phyloP scores from a whole-genome alignment of 1,140 invertebrate species.

The Pteromalus puparum region DNA sequence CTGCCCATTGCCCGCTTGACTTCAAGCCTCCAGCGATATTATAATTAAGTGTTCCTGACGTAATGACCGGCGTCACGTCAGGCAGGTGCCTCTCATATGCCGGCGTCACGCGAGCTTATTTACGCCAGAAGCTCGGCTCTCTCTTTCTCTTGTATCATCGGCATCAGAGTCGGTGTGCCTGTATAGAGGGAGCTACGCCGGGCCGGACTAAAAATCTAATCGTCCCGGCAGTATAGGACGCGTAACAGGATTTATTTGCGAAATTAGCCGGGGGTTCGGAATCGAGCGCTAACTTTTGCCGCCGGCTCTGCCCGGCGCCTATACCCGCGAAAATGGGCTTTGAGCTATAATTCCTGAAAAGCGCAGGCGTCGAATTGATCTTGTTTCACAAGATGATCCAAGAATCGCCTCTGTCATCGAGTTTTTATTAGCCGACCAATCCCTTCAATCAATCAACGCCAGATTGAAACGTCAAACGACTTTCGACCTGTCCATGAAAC shows the following conservation, averaged over 20 bases:
- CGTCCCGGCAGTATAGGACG: background rate
- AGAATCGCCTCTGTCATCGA: background rate
- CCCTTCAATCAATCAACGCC: background rate
- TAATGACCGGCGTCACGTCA: constrained; percentile 75
- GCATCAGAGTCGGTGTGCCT: background rate
- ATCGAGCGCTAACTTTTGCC: constrained; percentile 36
- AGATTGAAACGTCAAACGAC: too few species aligned
- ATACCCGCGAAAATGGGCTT: constrained; percentile 24
- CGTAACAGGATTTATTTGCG: constrained; percentile 53
- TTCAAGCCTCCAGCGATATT: constrained; percentile 66
- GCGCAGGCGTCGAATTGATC: constrained; percentile 35
- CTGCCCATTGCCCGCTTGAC: background rate
- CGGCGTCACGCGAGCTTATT: constrained; percentile 69
- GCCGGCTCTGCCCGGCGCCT: too few species aligned
- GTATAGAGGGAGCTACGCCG: constrained; percentile 2
- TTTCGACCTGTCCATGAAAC: too few species aligned
- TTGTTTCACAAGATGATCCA: background rate
- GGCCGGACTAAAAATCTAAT: constrained; percentile 34
- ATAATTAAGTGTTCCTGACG: constrained; percentile 74
- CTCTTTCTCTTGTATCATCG: constrained; percentile 30
- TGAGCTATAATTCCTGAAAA: constrained; percentile 19
- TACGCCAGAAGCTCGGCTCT: constrained; percentile 51
- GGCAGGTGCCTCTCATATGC: constrained; percentile 68
- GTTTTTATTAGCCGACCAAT: background rate
- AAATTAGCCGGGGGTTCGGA: constrained; percentile 40